Evolutionary conservation across 2,888 invertebrate species (phyloP).

Genomic region (Clunio marinus): DNA sequence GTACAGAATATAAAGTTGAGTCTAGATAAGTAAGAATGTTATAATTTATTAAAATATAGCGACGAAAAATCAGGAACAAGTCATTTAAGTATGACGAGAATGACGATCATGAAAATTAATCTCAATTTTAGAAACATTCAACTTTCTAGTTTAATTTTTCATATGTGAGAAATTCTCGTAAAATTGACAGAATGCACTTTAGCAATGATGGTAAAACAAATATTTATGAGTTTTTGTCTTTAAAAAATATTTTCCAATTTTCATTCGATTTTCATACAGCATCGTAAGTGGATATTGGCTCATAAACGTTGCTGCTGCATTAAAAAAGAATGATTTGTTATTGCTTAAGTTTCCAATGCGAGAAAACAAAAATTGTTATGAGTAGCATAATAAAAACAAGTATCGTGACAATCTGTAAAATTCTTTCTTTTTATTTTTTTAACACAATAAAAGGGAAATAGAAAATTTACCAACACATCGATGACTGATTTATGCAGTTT

Average conservation of each 20-base stretch:
- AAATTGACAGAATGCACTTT: constrained; percentile 12
- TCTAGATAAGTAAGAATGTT: too few relatives aligned
- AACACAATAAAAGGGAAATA: too few relatives aligned
- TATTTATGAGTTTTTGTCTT: not conserved
- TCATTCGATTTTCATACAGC: constrained; percentile 10
- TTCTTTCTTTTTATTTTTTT: not conserved
- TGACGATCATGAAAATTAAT: too few relatives aligned
- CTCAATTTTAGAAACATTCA: not conserved
- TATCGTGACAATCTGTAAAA: not conserved
- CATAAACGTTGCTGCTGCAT: not conserved
- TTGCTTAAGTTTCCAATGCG: not conserved
- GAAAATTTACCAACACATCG: too few relatives aligned
- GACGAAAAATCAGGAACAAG: too few relatives aligned
- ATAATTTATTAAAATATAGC: too few relatives aligned
- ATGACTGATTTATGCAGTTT: too few relatives aligned
- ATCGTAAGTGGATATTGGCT: not conserved
- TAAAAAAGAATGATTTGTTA: not conserved
- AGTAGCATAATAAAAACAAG: not conserved
- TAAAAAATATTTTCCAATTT: not conserved
- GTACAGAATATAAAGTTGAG: too few relatives aligned
- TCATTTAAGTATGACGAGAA: too few relatives aligned
- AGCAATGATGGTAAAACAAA: constrained; percentile 7
- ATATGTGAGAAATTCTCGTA: not conserved
- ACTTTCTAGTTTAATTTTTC: not conserved
- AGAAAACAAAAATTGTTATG: not conserved